Percentiles rank a stretch among this genome's conserved stretches.
Conservation (phyloP, 1,140 invertebrate species). For the Bilobella aurantiaca region DNA sequence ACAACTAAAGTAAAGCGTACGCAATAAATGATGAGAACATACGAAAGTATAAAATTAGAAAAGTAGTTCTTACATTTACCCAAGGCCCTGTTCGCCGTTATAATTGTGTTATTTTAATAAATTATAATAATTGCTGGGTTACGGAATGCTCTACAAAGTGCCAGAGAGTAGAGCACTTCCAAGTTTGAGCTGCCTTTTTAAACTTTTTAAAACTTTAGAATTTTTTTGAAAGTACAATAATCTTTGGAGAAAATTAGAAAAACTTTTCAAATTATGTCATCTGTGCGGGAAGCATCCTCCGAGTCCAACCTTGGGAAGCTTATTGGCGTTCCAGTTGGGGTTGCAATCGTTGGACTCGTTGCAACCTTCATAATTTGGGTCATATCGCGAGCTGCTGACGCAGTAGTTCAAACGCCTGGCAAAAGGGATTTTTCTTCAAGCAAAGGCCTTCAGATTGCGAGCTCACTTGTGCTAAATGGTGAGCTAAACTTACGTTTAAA, state of each 20-base stretch:
- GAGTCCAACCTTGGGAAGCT: neutral
- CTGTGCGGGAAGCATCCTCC: neutral
- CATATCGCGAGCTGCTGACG: neutral
- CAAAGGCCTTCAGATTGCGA: neutral
- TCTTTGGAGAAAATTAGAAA: neutral
- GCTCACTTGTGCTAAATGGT: neutral
- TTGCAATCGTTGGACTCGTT: neutral
- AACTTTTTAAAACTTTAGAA: too few species aligned
- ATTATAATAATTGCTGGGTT: too few species aligned
- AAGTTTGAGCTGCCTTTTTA: too few species aligned
- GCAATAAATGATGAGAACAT: too few species aligned
- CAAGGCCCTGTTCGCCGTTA: too few species aligned
- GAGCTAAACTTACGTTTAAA: neutral
- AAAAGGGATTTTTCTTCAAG: neutral
- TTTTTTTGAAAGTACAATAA: too few species aligned
- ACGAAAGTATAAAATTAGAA: too few species aligned
- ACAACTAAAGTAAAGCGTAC: too few species aligned
- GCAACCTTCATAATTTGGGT: slow-evolving; percentile 2
- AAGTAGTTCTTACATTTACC: too few species aligned
- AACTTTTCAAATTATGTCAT: neutral
- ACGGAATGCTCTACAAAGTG: too few species aligned
- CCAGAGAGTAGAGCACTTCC: too few species aligned
- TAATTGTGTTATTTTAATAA: too few species aligned
- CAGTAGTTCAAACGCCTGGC: neutral
- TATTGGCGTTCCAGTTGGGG: neutral